Percentiles rank a stretch among this genome's conserved stretches.
phyloP scores from a whole-genome alignment of 1,140 invertebrate species.

The Penaeus chinensis region DNA sequence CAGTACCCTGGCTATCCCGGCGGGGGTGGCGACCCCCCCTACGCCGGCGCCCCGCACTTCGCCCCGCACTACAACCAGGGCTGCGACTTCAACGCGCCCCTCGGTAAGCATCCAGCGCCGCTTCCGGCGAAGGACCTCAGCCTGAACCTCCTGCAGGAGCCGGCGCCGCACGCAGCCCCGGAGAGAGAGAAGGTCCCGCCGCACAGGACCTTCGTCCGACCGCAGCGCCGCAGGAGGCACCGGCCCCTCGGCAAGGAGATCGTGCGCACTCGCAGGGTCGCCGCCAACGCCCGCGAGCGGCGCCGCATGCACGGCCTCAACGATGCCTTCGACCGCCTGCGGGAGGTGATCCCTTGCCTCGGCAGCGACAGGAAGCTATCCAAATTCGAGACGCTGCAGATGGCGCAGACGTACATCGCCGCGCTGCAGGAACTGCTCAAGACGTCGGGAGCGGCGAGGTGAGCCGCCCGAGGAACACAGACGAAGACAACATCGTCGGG shows the following conservation, averaged over 20 bases:
- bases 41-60: background rate
- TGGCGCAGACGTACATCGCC: conserved; percentile 86
- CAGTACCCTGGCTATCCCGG: conserved; percentile 42
- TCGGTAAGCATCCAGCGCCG: conserved; percentile 9
- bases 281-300: conserved; percentile 82
- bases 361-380: conserved; percentile 84
- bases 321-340: conserved; percentile 82
- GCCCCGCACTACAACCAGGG: conserved; percentile 1
- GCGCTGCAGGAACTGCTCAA: conserved; percentile 86
- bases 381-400: conserved; percentile 89
- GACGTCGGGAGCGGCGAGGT: conserved; percentile 38
- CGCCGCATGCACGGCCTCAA: conserved; percentile 86
- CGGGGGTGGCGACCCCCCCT: background rate
- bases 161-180: background rate
- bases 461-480: background rate
- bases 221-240: conserved; percentile 44
- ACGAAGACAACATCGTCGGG: background rate
- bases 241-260: conserved; percentile 49
- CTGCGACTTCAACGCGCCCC: conserved; percentile 37
- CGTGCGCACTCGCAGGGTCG: conserved; percentile 73
- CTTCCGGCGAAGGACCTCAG: conserved; percentile 12
- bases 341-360: conserved; percentile 84
- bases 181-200: conserved; percentile 47
- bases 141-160: conserved; percentile 13
- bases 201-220: conserved; percentile 47